Base-by-base conservation (phyloP, 2,797 vertebrate species). In the Chloroceryle inda region DNA sequence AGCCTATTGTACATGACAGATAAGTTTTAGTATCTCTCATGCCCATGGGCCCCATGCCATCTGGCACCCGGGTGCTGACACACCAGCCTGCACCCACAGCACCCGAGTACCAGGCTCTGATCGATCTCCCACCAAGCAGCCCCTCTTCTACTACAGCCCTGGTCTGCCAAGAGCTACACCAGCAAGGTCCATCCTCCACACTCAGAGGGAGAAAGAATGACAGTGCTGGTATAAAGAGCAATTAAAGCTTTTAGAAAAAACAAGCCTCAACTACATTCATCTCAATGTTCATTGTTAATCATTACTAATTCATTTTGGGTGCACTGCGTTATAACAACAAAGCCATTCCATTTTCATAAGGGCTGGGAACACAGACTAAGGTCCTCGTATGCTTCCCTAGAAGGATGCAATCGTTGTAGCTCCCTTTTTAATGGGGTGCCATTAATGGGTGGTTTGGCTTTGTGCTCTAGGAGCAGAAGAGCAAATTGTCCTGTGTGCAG, bases 41-140 rank as follows among this genome's bases (percentile, higher is more conserved):
- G 45, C 22, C 9, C 16, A 20, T 0, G 1, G 74, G 21, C 53
- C 64, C 59, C 4, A 3, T 11, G 37, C 33, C 64, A 31, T 6
- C 21, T 72, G 40, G 47, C 73, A 50, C 1, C 69, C 56, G 6
- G 20, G 11, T 0, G 2, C n/a, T 11, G 38, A 55, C 29, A 42
- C 26, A 42, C 9, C 53, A 37, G 52, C 47, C 56, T 23, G 31
- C 24, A 47, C 40, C 27, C 6, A 0, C n/a, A 4, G 44, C 2
- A 3, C 58, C 49, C 2, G 1, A 44, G 20, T 9, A 11, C 58
- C 44, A 22, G 23, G 56, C 35, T 53, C 17, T 1, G 0, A 27
- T 2, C 35, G 50, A 44, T 49, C 38, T 73, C 56, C 50, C 27
- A 19, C 21, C 55, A 27, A 14, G 19, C 33, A 67, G 71, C 16